Evolutionary conservation across 2,113 vertebrate genomes (phyloP).

Genomic region (Ammospiza nelsoni): DNA sequence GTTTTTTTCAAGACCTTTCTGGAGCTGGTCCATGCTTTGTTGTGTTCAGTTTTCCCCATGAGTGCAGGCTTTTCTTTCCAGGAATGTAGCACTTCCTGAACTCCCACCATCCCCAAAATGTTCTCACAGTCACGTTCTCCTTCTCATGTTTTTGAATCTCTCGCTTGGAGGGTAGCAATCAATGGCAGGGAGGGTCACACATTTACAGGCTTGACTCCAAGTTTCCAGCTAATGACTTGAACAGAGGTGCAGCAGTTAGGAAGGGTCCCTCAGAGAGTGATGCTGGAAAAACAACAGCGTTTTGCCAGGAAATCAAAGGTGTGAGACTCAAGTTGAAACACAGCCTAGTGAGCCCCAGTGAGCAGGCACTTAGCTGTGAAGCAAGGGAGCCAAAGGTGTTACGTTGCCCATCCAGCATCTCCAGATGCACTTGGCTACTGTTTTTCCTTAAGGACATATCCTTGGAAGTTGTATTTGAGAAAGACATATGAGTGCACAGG

Average conservation of each 20-base stretch:
- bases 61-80: background rate
- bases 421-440: fast-evolving
- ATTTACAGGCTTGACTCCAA: background rate
- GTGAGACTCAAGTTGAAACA: background rate
- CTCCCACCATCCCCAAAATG: background rate
- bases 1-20: background rate
- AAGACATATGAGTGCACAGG: background rate
- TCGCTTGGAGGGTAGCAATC: background rate
- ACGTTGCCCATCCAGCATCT: background rate
- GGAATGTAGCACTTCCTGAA: background rate
- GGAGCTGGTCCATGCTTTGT: background rate
- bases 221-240: constrained; percentile 1
- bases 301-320: background rate
- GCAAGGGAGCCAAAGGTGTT: background rate
- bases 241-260: background rate
- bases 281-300: background rate
- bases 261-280: background rate
- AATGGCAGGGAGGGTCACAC: background rate
- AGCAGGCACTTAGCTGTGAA: background rate
- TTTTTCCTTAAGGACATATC: background rate
- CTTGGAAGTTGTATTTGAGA: background rate
- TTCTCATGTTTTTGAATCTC: background rate
- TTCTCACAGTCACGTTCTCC: background rate
- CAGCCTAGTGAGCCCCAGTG: background rate
- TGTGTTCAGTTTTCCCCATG: background rate